These are phyloP conservation scores for Callimorpha dominula DNA, from an alignment of 2,888 invertebrate species.

Conservation along the genomic window DNA sequence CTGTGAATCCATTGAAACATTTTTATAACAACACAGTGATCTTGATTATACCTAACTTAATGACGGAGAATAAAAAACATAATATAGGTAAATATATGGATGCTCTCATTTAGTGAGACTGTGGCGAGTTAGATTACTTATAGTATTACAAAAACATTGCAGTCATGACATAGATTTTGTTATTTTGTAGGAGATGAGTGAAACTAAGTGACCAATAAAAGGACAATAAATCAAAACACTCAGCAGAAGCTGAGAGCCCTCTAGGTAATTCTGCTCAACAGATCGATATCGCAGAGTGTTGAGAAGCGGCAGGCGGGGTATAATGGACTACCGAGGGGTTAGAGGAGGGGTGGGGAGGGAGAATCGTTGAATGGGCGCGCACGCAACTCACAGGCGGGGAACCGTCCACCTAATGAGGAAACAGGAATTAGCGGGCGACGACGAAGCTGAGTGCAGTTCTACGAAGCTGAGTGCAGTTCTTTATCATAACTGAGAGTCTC, in stretches of 20 bases:
- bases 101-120: background rate
- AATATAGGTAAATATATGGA: background rate
- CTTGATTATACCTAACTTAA: background rate
- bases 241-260: slow-evolving; percentile 74
- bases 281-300: slow-evolving; percentile 60
- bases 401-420: slow-evolving; percentile 81
- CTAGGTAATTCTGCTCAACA: slow-evolving; percentile 72
- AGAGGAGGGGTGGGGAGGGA: slow-evolving; percentile 26
- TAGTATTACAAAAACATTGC: background rate
- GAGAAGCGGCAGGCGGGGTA: slow-evolving; percentile 57
- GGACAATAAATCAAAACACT: slow-evolving; percentile 84
- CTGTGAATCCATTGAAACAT: background rate
- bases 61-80: background rate
- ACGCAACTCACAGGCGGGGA: slow-evolving; percentile 65
- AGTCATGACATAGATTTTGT: slow-evolving; percentile 43
- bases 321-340: slow-evolving; percentile 43
- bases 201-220: slow-evolving; percentile 77
- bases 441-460: slow-evolving; percentile 78
- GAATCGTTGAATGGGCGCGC: slow-evolving; percentile 74
- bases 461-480: slow-evolving; percentile 78
- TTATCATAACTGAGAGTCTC: slow-evolving; percentile 63
- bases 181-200: slow-evolving; percentile 58
- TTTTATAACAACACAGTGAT: background rate
- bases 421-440: slow-evolving; percentile 84
- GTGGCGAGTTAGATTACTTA: background rate